Evolutionary conservation across 53 echinoderm and acorn worm species (phyloP), one percentile per base, ranked within the genome.

Genomic region (Henricia sp.): DNA sequence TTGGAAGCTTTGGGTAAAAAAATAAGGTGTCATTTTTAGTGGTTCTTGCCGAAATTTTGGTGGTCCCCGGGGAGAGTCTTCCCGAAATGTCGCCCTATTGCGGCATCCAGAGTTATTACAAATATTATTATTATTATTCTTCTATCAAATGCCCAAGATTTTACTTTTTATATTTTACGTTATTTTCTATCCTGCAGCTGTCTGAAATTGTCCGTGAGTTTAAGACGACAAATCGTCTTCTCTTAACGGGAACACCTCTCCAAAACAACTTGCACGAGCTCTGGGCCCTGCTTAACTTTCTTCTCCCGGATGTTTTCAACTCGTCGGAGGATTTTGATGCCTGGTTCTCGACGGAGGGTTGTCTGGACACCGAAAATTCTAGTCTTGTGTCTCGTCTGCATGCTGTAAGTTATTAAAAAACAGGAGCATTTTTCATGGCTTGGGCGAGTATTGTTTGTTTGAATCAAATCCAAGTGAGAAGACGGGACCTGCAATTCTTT

Each of bases 181-280:
- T 1, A 17, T 27, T 30, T 32, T 69, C 32, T 69, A 3, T 69
- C 21, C 21, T 19, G 14, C 44, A 96, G 96, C 92, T 97, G 38
- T 94, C 97, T 0, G 97, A 94, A 77, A 97, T 97, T 65, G 97
- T 97, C 17, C 73, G 97, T 26, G 97, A 97, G 72, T 97, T 97
- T 82, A 93, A 93, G 90, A 92, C 97, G 6, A 92, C 94, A 6
- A 97, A 97, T 77, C 92, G 97, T 27, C 87, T 97, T 16, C 88
- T 97, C 17, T 75, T 97, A 70, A 97, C 97, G 11, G 97, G 97
- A 11, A 97, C 97, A 16, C 97, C 97, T 2, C 90, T 97, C 20
- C 97, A 97, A 67, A 97, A 97, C 74, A 97, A 97, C 51, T 94
- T 97, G 44, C 97, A 97, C 46, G 97, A 97, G 88, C 89, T 97